These are phyloP conservation scores for Hydropsyche tenuis DNA, from an alignment of 1,140 invertebrate species.

Conservation along the genomic window DNA sequence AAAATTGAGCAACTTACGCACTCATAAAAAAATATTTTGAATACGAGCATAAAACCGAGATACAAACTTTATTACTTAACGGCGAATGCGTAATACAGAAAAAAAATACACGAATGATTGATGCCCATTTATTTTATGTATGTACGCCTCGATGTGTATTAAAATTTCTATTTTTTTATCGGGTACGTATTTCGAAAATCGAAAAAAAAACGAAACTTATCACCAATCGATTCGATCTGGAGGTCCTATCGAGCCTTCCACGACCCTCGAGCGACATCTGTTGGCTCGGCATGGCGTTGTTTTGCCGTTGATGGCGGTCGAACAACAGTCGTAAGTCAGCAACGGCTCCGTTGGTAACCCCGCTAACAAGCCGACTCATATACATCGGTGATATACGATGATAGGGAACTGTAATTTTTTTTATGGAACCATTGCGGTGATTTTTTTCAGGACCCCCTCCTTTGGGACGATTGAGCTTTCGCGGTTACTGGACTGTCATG, in stretches of 20 bases:
- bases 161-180: too few species aligned
- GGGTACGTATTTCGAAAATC: not conserved
- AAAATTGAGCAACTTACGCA: not conserved
- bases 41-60: not conserved
- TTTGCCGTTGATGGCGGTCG: constrained; percentile 1
- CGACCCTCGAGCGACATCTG: constrained; percentile 2
- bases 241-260: not conserved
- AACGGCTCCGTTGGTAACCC: not conserved
- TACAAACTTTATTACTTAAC: constrained; percentile 8
- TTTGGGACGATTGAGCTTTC: not conserved
- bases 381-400: constrained; percentile 29
- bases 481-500: too few species aligned
- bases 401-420: constrained; percentile 23
- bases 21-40: not conserved
- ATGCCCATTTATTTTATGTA: not conserved
- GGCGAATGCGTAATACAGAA: not conserved
- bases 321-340: constrained; percentile 17
- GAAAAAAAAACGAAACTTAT: too few species aligned
- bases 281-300: not conserved
- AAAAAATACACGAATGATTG: not conserved
- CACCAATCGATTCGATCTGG: not conserved
- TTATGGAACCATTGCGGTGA: not conserved
- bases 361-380: constrained; percentile 40
- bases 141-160: too few species aligned
- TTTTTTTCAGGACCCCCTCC: not conserved